These are phyloP conservation scores for Dolomedes plantarius DNA, from an alignment of 2,888 invertebrate species.

Conservation along the genomic window DNA sequence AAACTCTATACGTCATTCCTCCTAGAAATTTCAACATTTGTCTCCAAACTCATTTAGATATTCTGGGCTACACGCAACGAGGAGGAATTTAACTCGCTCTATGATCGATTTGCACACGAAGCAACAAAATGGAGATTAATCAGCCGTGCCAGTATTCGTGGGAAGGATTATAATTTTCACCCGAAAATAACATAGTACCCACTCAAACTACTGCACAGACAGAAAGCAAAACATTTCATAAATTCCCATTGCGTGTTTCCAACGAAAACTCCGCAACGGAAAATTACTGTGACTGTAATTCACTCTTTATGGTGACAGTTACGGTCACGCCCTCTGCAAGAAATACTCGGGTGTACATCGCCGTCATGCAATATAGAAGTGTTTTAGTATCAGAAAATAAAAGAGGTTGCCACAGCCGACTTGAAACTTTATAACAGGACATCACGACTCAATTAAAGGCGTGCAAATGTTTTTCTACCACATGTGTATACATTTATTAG, in stretches of 20 bases:
- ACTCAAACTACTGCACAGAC: neutral
- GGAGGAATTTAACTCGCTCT: neutral
- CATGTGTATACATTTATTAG: too few species aligned
- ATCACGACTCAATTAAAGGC: neutral
- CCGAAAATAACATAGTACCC: neutral
- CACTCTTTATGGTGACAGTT: constrained; percentile 9
- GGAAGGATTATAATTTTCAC: neutral
- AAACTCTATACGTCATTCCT: too few species aligned
- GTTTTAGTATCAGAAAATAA: neutral
- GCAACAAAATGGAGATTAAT: neutral
- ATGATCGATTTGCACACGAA: neutral
- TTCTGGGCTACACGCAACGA: neutral
- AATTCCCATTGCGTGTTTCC: neutral
- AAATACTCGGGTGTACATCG: neutral
- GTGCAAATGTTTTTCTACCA: too few species aligned
- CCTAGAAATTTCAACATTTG: too few species aligned
- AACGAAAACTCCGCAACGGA: neutral
- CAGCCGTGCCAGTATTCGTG: neutral
- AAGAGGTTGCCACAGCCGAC: neutral
- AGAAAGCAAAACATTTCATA: constrained; percentile 12
- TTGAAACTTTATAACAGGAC: neutral
- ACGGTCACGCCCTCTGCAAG: neutral
- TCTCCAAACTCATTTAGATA: too few species aligned
- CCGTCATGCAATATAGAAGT: neutral
- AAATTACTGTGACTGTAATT: constrained; percentile 3